A percentile compares a stretch with the other conserved stretches of the same genome.
Conservation (phyloP, 2,113 vertebrate species). For the Ceratotherium simum region DNA sequence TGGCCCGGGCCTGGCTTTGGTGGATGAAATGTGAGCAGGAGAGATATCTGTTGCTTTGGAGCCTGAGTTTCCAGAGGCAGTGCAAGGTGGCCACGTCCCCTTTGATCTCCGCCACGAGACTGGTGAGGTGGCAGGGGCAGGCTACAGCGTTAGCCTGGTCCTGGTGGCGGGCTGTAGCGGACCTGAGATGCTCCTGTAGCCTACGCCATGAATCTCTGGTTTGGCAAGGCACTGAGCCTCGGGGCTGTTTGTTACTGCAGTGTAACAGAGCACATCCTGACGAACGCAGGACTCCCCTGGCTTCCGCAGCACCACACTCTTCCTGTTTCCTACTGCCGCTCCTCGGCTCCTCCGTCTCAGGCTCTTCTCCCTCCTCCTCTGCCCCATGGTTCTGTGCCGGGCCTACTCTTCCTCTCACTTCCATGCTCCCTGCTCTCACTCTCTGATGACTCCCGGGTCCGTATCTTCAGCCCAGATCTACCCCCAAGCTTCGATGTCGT, state of each 20-base stretch:
- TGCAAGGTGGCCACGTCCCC: neutral
- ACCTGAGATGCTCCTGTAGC: accelerated
- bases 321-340: neutral
- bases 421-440: neutral
- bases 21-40: neutral
- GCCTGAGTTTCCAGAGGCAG: neutral
- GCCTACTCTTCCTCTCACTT: neutral
- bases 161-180: neutral
- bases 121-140: neutral
- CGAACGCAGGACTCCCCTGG: too few relatives aligned
- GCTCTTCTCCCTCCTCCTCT: neutral
- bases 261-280: neutral
- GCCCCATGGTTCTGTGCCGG: neutral
- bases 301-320: neutral
- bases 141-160: neutral
- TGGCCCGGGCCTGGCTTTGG: neutral
- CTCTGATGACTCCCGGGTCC: neutral
- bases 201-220: neutral
- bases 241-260: neutral
- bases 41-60: neutral
- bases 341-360: neutral
- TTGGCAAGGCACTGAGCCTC: neutral
- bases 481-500: neutral
- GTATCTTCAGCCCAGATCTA: neutral
- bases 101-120: neutral